Evolutionary conservation across 2,113 vertebrate genomes (phyloP).

Genomic region (Benitochromis conjunctus): DNA sequence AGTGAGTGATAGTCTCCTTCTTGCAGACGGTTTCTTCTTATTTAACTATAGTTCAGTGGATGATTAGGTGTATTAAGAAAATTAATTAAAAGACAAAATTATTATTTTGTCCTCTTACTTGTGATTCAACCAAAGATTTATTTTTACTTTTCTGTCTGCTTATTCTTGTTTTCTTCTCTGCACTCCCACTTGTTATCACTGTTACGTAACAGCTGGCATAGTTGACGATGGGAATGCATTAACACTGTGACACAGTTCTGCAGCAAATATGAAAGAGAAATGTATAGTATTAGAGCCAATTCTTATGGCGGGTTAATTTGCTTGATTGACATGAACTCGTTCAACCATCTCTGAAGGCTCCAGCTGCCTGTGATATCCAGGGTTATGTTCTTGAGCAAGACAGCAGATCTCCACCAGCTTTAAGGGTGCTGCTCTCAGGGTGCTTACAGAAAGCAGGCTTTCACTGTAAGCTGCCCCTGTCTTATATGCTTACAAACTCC

Average conservation of each 20-base stretch:
- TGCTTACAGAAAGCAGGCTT: background rate
- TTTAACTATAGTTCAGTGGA: background rate
- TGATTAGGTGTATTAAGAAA: background rate
- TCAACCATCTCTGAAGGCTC: background rate
- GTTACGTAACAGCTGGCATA: background rate
- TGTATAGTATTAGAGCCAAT: background rate
- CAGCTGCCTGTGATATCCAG: background rate
- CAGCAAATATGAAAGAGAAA: background rate
- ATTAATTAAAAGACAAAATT: slow-evolving; percentile 21
- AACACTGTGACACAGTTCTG: background rate
- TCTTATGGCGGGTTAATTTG: background rate
- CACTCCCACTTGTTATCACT: background rate
- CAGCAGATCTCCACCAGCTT: background rate
- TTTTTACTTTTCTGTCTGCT: background rate
- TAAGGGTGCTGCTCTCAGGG: background rate
- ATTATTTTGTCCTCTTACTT: background rate
- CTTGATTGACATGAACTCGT: slow-evolving; percentile 7
- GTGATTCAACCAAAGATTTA: slow-evolving; percentile 8
- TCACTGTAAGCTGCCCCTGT: background rate
- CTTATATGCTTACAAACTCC: background rate
- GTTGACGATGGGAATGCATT: background rate
- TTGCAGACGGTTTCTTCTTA: background rate
- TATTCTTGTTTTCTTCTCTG: background rate
- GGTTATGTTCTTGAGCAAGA: background rate
- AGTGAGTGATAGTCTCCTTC: background rate